Conservation (phyloP, 2,797 vertebrate genomes). For the Pempheris klunzingeri region DNA sequence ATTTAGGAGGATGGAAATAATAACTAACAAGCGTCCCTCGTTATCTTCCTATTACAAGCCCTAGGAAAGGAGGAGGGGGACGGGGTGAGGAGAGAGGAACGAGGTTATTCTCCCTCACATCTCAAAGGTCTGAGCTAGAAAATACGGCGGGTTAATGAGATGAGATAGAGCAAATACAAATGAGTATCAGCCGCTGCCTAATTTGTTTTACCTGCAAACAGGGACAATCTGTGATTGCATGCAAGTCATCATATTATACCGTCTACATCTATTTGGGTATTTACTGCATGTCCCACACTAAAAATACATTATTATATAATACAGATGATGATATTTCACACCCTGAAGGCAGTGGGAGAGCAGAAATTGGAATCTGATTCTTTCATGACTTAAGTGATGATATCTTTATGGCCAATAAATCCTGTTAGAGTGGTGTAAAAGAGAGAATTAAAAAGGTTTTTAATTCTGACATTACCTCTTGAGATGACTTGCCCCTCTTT, state of each 20-base stretch:
- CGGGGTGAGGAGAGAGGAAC: background rate
- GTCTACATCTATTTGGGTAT: conserved; percentile 43
- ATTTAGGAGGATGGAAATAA: conserved; percentile 27
- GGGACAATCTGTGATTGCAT: conserved; percentile 33
- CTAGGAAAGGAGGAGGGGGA: background rate
- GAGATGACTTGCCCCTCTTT: conserved; percentile 53
- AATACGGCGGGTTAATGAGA: conserved; percentile 60
- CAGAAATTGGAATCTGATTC: conserved; percentile 65
- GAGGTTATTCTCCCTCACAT: conserved; percentile 43
- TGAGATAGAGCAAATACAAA: conserved; percentile 56
- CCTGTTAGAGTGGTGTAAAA: conserved; percentile 50
- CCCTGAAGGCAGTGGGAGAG: conserved; percentile 38
- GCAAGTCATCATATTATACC: conserved; percentile 44
- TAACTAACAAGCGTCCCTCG: conserved; percentile 36
- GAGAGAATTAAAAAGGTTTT: conserved; percentile 69
- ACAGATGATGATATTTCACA: conserved; percentile 54
- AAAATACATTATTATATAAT: conserved; percentile 51
- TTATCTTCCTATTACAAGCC: conserved; percentile 62
- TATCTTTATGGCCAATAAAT: conserved; percentile 65
- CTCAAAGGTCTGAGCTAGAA: conserved; percentile 41
- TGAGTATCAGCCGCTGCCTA: conserved; percentile 41
- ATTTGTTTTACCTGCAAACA: conserved; percentile 60
- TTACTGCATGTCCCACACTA: conserved; percentile 22
- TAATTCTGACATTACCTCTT: conserved; percentile 65
- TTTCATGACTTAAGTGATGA: conserved; percentile 53